Conservation (phyloP, 2,113 vertebrate species). For the Hiodon alosoides region DNA sequence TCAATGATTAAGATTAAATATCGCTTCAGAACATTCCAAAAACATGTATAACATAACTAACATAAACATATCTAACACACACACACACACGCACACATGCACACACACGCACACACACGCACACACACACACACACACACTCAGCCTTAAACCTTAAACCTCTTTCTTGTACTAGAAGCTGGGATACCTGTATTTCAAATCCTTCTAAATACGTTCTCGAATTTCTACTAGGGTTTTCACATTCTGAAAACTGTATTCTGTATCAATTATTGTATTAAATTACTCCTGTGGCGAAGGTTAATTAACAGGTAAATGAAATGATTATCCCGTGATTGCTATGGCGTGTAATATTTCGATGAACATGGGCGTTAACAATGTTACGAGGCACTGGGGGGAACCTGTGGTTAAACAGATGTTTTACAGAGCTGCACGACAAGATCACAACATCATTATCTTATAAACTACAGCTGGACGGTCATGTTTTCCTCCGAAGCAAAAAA, state of each 20-base stretch:
- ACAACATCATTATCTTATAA: not conserved
- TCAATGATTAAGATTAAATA: too few relatives aligned
- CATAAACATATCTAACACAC: too few relatives aligned
- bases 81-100: too few relatives aligned
- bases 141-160: too few relatives aligned
- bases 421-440: not conserved
- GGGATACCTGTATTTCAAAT: constrained; percentile 1
- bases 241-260: constrained; percentile 16
- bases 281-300: constrained; percentile 39
- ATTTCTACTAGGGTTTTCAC: not conserved
- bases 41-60: too few relatives aligned
- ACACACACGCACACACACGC: too few relatives aligned
- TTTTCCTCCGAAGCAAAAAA: too few relatives aligned
- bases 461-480: not conserved
- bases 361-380: constrained; percentile 35
- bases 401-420: constrained; percentile 25
- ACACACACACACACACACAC: too few relatives aligned
- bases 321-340: constrained; percentile 40
- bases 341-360: constrained; percentile 38
- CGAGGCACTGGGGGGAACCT: constrained; percentile 26
- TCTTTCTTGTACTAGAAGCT: not conserved
- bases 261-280: constrained; percentile 37
- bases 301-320: constrained; percentile 45
- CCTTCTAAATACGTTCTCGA: constrained; percentile 7
- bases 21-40: too few relatives aligned